phyloP scores from a whole-genome alignment of 2,113 vertebrate species.

The Indri indri region DNA sequence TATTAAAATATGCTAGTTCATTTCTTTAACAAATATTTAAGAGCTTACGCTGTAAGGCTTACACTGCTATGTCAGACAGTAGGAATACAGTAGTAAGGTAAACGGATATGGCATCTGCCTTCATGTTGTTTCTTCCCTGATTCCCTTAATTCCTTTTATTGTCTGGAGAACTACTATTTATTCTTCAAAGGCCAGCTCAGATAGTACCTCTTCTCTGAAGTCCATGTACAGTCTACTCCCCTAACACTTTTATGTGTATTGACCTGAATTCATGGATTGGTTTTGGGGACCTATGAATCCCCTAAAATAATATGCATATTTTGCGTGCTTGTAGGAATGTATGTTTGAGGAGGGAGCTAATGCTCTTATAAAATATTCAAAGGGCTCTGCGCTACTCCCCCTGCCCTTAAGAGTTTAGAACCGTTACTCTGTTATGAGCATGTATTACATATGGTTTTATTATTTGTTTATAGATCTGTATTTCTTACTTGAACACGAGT shows the following conservation, averaged over 20 bases:
- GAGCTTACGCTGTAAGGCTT: neutral
- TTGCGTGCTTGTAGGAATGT: neutral
- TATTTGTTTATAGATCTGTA: neutral
- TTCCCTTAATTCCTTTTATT: neutral
- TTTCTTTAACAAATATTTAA: slow-evolving; percentile 9
- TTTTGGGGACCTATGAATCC: neutral
- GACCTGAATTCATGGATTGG: neutral
- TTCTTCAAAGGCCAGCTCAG: slow-evolving; percentile 5
- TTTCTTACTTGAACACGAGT: neutral
- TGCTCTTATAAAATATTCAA: neutral
- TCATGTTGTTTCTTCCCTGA: neutral
- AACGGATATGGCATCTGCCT: neutral
- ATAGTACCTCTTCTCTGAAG: neutral
- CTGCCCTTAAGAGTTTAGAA: neutral
- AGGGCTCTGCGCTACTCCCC: neutral
- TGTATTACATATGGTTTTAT: neutral
- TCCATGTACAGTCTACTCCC: neutral
- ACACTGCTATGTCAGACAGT: neutral
- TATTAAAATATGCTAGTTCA: neutral
- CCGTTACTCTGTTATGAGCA: neutral
- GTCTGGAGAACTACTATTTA: neutral
- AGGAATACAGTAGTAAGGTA: neutral
- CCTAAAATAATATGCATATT: neutral
- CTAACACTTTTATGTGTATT: neutral
- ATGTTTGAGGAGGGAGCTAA: neutral